A percentile compares a stretch with the other conserved stretches of the same genome.
These are phyloP conservation scores for Apoda limacodes DNA, from an alignment of 2,888 invertebrate species.

Conservation along the genomic window DNA sequence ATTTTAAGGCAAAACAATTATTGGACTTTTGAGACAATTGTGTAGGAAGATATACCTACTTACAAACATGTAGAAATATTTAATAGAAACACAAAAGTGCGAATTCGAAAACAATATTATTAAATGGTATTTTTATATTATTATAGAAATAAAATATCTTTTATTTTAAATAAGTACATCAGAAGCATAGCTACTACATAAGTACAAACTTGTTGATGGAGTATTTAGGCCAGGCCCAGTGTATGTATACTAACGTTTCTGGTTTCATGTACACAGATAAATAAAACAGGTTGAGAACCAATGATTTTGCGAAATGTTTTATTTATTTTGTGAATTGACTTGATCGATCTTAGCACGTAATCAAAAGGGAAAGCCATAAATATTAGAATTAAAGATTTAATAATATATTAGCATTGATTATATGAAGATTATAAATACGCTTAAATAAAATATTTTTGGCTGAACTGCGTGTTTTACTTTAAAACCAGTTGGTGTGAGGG, in stretches of 20 bases:
- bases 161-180: constrained; percentile 37
- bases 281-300: no score
- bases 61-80: no score
- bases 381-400: constrained; percentile 61
- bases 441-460: constrained; percentile 72
- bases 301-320: no score
- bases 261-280: no score
- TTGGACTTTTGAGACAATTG: no score
- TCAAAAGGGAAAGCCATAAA: constrained; percentile 54
- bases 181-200: constrained; percentile 41
- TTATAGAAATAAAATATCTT: constrained; percentile 35
- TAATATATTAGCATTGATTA: constrained; percentile 68
- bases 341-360: constrained; percentile 38
- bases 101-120: constrained; percentile 51
- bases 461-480: constrained; percentile 51
- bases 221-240: constrained; percentile 46
- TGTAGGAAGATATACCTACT: no score
- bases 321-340: constrained; percentile 39
- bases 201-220: constrained; percentile 56
- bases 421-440: constrained; percentile 70
- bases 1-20: no score
- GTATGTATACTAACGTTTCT: constrained; percentile 41
- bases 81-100: constrained; percentile 32
- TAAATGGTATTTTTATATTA: constrained; percentile 61
- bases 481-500: no score